Conservation (phyloP, 2,888 invertebrate species). For the Aspidiotus destructor region DNA sequence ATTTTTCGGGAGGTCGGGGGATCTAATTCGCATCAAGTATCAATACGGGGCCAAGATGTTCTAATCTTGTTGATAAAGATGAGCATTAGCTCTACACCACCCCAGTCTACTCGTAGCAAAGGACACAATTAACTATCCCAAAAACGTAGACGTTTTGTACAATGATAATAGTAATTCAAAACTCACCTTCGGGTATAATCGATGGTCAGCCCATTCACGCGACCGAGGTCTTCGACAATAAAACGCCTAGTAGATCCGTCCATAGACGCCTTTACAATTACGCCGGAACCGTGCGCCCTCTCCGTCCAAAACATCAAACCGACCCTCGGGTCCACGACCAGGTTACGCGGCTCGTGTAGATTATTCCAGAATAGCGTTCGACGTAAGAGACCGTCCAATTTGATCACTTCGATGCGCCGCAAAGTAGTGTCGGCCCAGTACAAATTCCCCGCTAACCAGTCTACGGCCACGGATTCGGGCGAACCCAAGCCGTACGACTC, state of each 20-base stretch:
- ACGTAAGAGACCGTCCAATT: constrained; percentile 67
- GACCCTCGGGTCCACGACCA: constrained; percentile 68
- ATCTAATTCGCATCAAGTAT: too few species aligned
- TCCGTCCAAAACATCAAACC: constrained; percentile 87
- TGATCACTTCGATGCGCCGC: constrained; percentile 71
- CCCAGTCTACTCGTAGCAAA: too few species aligned
- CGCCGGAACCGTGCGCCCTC: constrained; percentile 52
- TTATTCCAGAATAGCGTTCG: constrained; percentile 72
- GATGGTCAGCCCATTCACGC: constrained; percentile 62
- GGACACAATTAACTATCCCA: too few species aligned
- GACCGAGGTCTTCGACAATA: constrained; percentile 59
- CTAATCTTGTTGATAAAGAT: too few species aligned
- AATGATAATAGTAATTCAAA: too few species aligned
- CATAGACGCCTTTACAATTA: constrained; percentile 69
- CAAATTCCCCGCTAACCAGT: constrained; percentile 77
- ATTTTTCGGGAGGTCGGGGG: too few species aligned
- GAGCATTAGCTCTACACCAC: too few species aligned
- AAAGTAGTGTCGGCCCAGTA: constrained; percentile 81
- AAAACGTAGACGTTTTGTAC: too few species aligned
- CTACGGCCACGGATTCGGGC: constrained; percentile 74
- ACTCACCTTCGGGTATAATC: constrained; percentile 53
- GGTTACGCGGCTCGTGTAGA: constrained; percentile 68
- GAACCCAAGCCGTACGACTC: constrained; percentile 65
- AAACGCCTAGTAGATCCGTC: constrained; percentile 62
- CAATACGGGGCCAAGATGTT: too few species aligned